Percentiles rank a stretch among this genome's conserved stretches.
phyloP scores from a whole-genome alignment of 2,113 vertebrate genomes.

The Stigmatopora nigra region DNA sequence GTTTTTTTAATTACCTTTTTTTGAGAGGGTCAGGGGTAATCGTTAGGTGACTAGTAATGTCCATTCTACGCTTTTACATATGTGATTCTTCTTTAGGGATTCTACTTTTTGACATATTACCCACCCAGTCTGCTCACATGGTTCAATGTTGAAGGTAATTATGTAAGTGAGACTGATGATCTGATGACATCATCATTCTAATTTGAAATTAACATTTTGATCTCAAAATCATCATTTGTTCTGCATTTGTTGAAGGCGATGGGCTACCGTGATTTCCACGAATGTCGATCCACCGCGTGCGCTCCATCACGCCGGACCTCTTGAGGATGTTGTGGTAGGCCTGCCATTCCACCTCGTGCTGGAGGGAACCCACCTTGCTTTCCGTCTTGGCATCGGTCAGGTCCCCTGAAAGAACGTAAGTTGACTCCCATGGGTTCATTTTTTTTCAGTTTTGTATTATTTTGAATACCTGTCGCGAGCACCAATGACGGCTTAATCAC shows the following conservation, averaged over 20 bases:
- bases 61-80: no score
- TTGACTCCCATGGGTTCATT: background rate
- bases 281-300: constrained; percentile 93
- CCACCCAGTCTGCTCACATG: no score
- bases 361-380: constrained; percentile 84
- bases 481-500: constrained; percentile 85
- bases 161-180: no score
- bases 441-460: background rate
- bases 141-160: no score
- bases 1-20: background rate
- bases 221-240: no score
- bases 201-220: no score
- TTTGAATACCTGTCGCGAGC: constrained; percentile 83
- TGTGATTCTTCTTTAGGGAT: no score
- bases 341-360: constrained; percentile 91
- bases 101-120: no score
- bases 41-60: no score
- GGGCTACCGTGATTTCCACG: constrained; percentile 89
- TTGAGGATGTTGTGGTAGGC: constrained; percentile 86
- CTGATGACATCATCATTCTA: no score
- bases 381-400: constrained; percentile 90
- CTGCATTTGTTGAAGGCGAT: background rate
- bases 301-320: constrained; percentile 84
- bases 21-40: background rate
- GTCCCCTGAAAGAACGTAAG: constrained; percentile 72